Percentiles rank a stretch among this genome's conserved stretches.
Conservation (phyloP, 2,797 vertebrate species). For the Sebastes variabilis region DNA sequence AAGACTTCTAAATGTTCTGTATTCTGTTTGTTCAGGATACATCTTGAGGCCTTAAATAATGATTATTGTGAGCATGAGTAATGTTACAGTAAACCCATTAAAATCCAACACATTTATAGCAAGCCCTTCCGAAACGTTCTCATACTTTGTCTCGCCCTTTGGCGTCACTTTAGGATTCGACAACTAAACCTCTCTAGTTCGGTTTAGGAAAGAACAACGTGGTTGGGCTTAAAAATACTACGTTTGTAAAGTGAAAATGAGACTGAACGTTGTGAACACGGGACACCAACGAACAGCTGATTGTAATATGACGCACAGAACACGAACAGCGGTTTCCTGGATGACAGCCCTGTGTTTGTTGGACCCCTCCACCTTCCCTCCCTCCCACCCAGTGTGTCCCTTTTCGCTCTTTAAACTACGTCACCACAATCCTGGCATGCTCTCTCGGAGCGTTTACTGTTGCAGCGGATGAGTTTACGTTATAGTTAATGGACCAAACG, state of each 20-base stretch:
- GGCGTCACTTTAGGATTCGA: too few relatives aligned
- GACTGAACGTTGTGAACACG: too few relatives aligned
- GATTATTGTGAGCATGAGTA: neutral
- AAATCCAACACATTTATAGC: neutral
- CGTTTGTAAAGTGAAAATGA: too few relatives aligned
- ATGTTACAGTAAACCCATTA: neutral
- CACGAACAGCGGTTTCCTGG: too few relatives aligned
- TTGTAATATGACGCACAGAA: too few relatives aligned
- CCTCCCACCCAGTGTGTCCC: neutral
- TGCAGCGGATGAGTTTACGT: neutral
- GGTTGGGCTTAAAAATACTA: too few relatives aligned
- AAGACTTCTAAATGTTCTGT: neutral
- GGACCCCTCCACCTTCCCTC: neutral
- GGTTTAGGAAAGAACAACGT: too few relatives aligned
- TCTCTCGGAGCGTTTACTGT: neutral
- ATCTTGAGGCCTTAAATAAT: neutral
- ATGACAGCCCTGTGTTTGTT: neutral
- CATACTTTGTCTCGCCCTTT: neutral
- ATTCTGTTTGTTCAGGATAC: neutral
- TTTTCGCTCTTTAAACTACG: neutral
- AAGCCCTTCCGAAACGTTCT: neutral
- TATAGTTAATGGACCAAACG: neutral
- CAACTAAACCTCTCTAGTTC: too few relatives aligned
- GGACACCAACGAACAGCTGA: too few relatives aligned
- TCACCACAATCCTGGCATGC: neutral